A percentile compares a stretch with the other conserved stretches of the same genome.
Conservation (phyloP, 2,113 vertebrate species). For the Eptesicus fuscus region DNA sequence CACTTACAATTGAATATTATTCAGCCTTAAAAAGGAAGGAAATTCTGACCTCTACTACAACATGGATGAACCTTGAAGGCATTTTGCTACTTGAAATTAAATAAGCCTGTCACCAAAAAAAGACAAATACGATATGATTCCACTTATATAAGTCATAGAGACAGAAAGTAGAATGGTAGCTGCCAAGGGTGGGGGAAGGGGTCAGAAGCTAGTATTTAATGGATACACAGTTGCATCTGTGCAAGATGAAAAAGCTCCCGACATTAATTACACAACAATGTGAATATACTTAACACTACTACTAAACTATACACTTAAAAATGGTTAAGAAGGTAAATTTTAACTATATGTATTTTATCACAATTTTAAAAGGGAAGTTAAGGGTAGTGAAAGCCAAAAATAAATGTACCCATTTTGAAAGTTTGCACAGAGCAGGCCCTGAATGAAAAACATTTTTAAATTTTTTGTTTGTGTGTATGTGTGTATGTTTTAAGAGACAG, state of each 20-base stretch:
- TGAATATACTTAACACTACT: background rate
- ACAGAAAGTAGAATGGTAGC: background rate
- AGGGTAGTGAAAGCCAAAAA: background rate
- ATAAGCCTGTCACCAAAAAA: background rate
- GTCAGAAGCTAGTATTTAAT: background rate
- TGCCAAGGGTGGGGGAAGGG: background rate
- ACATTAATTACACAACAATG: background rate
- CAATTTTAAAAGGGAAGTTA: background rate
- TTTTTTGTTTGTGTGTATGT: background rate
- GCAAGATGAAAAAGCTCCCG: background rate
- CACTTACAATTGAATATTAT: background rate
- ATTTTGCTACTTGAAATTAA: background rate
- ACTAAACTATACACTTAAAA: background rate
- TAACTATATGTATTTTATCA: background rate
- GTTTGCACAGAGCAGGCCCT: background rate
- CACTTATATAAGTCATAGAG: background rate
- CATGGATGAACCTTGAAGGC: background rate
- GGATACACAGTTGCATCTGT: background rate
- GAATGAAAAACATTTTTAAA: background rate
- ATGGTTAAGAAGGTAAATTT: background rate
- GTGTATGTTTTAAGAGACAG: background rate
- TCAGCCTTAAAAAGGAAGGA: background rate
- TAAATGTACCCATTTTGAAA: background rate
- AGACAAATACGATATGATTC: background rate
- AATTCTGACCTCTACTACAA: background rate